Evolutionary conservation across 2,113 vertebrate species (phyloP).

Genomic region (Herpetotheres cachinnans): DNA sequence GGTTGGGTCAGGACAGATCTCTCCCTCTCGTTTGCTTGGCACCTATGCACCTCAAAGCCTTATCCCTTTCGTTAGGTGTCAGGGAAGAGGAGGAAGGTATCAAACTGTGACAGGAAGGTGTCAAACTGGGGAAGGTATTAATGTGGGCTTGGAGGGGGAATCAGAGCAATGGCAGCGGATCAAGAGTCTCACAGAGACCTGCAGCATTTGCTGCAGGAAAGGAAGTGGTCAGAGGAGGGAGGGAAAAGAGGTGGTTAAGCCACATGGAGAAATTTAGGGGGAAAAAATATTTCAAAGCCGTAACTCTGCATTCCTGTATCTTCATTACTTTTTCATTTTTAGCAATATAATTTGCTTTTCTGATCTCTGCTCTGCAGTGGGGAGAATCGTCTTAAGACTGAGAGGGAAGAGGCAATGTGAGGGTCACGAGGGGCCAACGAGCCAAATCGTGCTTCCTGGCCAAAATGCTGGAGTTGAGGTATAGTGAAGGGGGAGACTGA

Average conservation of each 20-base stretch:
- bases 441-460: background rate
- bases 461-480: background rate
- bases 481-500: background rate
- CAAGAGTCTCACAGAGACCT: background rate
- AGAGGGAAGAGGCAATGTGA: background rate
- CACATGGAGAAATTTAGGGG: background rate
- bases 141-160: background rate
- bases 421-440: background rate
- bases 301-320: background rate
- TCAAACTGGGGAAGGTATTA: background rate
- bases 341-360: background rate
- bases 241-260: background rate
- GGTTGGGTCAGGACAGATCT: rapidly evolving
- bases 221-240: background rate
- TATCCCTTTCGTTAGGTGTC: background rate
- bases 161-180: background rate
- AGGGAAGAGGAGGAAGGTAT: background rate
- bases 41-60: background rate
- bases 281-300: background rate
- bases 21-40: background rate
- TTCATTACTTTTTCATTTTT: background rate
- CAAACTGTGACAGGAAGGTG: background rate
- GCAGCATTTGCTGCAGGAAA: background rate
- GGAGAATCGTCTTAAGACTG: background rate
- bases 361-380: background rate